These are phyloP conservation scores for Pinna nobilis DNA, from an alignment of 1,140 invertebrate genomes.

Conservation along the genomic window DNA sequence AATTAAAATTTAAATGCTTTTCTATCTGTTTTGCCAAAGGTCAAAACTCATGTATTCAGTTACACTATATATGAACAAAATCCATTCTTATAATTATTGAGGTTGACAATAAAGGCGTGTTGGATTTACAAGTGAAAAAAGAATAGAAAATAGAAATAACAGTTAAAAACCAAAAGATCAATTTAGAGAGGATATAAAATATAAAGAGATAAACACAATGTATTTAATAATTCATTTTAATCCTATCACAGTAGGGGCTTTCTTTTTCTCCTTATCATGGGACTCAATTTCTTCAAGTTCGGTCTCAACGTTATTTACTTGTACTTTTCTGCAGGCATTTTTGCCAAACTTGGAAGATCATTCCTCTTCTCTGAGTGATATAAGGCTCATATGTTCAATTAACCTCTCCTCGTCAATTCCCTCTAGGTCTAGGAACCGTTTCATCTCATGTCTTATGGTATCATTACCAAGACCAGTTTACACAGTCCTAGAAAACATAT, in stretches of 20 bases:
- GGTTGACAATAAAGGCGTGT: too few species aligned
- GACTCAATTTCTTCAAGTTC: not conserved
- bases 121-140: too few species aligned
- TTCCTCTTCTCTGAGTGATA: conserved; percentile 2
- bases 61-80: too few species aligned
- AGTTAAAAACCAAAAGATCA: too few species aligned
- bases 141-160: too few species aligned
- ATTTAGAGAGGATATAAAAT: too few species aligned
- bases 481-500: not conserved
- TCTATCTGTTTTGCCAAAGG: too few species aligned
- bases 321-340: not conserved
- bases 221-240: too few species aligned
- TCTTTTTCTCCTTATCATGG: not conserved
- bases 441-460: not conserved
- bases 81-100: too few species aligned
- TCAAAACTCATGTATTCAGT: too few species aligned
- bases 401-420: not conserved
- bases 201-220: too few species aligned
- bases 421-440: not conserved
- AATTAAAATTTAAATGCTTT: too few species aligned
- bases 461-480: conserved; percentile 14
- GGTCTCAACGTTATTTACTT: not conserved
- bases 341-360: not conserved
- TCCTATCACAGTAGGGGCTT: not conserved
- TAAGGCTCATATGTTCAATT: not conserved